Base-by-base conservation (phyloP, 1,140 invertebrate genomes). In the Lamellibrachia luymesi region DNA sequence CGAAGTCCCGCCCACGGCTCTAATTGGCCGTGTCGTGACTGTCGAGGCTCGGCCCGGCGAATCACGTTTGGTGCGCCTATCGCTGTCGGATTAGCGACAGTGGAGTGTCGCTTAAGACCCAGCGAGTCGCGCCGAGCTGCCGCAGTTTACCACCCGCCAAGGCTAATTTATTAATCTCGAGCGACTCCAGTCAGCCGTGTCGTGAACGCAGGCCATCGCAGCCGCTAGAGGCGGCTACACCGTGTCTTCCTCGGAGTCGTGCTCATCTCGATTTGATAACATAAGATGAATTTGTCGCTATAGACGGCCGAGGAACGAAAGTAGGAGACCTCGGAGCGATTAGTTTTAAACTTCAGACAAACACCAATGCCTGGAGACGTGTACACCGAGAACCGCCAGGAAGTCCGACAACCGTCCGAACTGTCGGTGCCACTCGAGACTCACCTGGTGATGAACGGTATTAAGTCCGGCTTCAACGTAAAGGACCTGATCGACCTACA, bases 401-500 rank as follows among this genome's bases (percentile, higher is more conserved):
- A 80, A 80, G 64, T 22, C 64, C 64, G 64, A 22, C 64, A 80
- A 22, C 64, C 13, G 64, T 80, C 64, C 64, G 64, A 80, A 8
- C 64, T 80, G 17, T 80, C 64, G 22, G 49, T 92, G 92, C 92
- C 56, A 94, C 95, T 95, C 95, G 95, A 95, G 56, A 94, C 94
- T 52, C 94, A 94, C 49, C 92, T 95, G 93, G 95, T 94, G 51
- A 95, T 96, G 94, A 95, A 94, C 93, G 94, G 94, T 13, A 56
- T 51, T 25, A 95, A 95, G 92, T 94, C 94, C n/a, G 95, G 95
- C 93, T 96, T 96, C 93, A 95, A 94, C 92, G 95, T 96, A 2
- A 96, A 95, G 94, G 95, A 95, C 93, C 94, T 96, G n/a, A 94
- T 96, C 93, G 95, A 96, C 92, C 13, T 80, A 56, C 95, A 95